Conservation (phyloP, 2,888 invertebrate genomes). For the Zeuzera pyrina region DNA sequence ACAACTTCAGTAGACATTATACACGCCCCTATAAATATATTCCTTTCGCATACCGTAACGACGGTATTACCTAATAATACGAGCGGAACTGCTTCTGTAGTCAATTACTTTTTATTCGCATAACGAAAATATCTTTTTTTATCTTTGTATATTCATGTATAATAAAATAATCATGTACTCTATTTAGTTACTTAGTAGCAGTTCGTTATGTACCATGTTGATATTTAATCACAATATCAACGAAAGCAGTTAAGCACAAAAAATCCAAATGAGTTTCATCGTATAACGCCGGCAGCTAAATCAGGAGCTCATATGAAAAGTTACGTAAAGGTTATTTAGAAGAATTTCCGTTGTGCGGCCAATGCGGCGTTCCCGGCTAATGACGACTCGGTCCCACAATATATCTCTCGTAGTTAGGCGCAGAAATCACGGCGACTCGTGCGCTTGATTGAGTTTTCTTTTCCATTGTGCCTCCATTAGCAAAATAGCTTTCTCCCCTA, state of each 20-base stretch:
- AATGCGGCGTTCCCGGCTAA: slow-evolving; percentile 51
- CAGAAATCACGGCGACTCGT: slow-evolving; percentile 66
- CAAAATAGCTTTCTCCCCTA: slow-evolving; percentile 61
- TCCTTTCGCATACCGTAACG: slow-evolving; percentile 26
- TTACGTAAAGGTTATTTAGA: slow-evolving; percentile 47
- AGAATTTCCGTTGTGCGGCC: slow-evolving; percentile 38
- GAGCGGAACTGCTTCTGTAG: too few species aligned
- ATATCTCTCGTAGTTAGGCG: slow-evolving; percentile 65
- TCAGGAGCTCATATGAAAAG: slow-evolving; percentile 48
- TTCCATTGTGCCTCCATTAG: slow-evolving; percentile 67
- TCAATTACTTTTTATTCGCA: too few species aligned
- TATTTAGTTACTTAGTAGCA: too few species aligned
- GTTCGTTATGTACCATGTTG: too few species aligned
- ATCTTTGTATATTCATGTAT: too few species aligned
- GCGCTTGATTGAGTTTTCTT: slow-evolving; percentile 69
- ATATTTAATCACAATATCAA: too few species aligned
- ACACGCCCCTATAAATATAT: slow-evolving; percentile 29
- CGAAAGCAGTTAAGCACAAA: background rate
- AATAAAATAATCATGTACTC: too few species aligned
- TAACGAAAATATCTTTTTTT: too few species aligned
- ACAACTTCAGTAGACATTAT: slow-evolving; percentile 29
- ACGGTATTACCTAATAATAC: slow-evolving; percentile 33
- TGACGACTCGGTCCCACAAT: slow-evolving; percentile 56
- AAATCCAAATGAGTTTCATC: slow-evolving; percentile 6
- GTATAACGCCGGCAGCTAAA: slow-evolving; percentile 8